A percentile compares a stretch with the other conserved stretches of the same genome.
These are phyloP conservation scores for Sycobia sp. DNA, from an alignment of 1,140 invertebrate genomes.

Conservation along the genomic window DNA sequence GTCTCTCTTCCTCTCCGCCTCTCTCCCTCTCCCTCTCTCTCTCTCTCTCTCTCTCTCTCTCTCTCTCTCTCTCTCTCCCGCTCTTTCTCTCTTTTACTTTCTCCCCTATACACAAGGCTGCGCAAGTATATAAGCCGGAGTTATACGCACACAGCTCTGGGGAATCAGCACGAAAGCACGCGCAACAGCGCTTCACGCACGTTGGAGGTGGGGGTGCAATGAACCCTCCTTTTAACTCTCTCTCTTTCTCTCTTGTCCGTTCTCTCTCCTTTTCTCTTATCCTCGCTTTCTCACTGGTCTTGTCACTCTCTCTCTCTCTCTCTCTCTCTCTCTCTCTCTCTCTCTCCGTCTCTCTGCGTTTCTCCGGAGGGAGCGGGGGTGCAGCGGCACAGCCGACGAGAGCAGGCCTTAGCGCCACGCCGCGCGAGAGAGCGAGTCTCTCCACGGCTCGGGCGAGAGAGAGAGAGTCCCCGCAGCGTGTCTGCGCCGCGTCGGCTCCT, in stretches of 20 bases:
- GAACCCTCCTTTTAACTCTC: constrained; percentile 47
- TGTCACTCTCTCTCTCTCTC: not conserved
- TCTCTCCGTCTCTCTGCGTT: not conserved
- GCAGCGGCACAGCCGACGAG: not conserved
- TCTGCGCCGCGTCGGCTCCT: too few relatives aligned
- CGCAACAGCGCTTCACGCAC: too few relatives aligned
- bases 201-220: constrained; percentile 35
- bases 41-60: too few relatives aligned
- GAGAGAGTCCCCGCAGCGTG: not conserved
- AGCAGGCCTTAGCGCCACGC: not conserved
- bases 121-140: not conserved
- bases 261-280: not conserved
- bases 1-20: too few relatives aligned
- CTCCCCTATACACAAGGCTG: not conserved
- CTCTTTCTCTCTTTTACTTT: too few relatives aligned
- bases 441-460: too few relatives aligned
- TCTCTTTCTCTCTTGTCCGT: not conserved
- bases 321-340: not conserved
- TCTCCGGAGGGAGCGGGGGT: not conserved
- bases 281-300: not conserved
- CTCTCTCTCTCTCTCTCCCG: too few relatives aligned
- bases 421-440: too few relatives aligned
- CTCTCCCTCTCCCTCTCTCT: too few relatives aligned
- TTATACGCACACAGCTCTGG: too few relatives aligned
- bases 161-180: too few relatives aligned